These are phyloP conservation scores for Atta colombica DNA, from an alignment of 1,140 invertebrate species.

Conservation along the genomic window DNA sequence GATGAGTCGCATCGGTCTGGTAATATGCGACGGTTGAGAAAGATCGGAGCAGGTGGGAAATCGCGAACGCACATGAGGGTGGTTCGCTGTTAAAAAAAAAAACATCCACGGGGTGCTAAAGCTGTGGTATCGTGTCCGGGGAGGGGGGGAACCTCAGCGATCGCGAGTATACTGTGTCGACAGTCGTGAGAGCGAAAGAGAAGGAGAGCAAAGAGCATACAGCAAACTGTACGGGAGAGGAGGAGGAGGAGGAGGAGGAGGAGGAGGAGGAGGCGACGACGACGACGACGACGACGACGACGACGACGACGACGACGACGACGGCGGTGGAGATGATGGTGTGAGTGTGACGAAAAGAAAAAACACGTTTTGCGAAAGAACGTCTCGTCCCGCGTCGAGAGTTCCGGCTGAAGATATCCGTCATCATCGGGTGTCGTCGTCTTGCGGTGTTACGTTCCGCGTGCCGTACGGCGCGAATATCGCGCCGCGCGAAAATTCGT, in stretches of 20 bases:
- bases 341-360: constrained; percentile 44
- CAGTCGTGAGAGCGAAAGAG: constrained; percentile 22
- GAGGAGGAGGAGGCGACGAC: background rate
- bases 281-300: background rate
- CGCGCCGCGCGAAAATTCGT: constrained; percentile 11
- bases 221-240: constrained; percentile 13
- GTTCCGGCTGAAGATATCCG: constrained; percentile 30
- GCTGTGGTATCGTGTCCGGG: constrained; percentile 44
- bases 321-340: background rate
- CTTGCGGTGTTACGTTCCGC: constrained; percentile 16
- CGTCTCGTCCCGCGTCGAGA: constrained; percentile 41
- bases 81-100: constrained; percentile 45
- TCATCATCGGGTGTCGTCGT: background rate
- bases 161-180: constrained; percentile 48
- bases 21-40: constrained; percentile 83
- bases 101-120: constrained; percentile 63
- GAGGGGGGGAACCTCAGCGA: background rate
- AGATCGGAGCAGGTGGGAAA: constrained; percentile 53
- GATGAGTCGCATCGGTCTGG: constrained; percentile 79
- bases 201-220: background rate
- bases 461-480: constrained; percentile 34
- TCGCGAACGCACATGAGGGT: constrained; percentile 72
- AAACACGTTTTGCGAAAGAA: constrained; percentile 44
- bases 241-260: background rate
- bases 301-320: background rate